Evolutionary conservation across 2,888 invertebrate species (phyloP), one percentile per base, ranked within the genome.

Genomic region (Drosophila neonasuta): DNA sequence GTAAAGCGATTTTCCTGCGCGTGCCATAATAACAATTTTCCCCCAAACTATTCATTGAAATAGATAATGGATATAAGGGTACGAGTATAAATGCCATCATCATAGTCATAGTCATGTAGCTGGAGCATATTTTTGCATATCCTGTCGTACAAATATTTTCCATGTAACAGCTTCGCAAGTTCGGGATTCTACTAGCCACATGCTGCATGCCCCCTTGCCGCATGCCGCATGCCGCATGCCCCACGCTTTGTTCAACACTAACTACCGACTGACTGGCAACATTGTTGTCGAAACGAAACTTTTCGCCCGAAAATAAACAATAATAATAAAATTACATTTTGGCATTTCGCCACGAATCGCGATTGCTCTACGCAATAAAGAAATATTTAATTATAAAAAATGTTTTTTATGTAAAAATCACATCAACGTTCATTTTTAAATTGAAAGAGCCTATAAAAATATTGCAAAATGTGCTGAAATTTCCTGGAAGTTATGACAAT

Each of bases 131-230:
- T 86, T 77, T 80, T 67, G 70, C 81, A 80, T 77, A 71, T 83
- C 74, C 84, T 79, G 86, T 73, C 50, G 70, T 73, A 81, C 87
- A 81, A 81, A 81, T 87, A 87, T 81, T 87, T 80, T 65, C 54
- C 85, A 67, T 81, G 85, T 79, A 78, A 67, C 77, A 75, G 76
- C 64, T 68, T 83, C 68, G 59, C 74, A 63, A 63, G 73, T 73
- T 82, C 39, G 44, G 67, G 49, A 58, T 62, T 61, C 70, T 48
- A 63, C 68, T 63, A 36, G 58, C 34, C 54, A 45, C 29, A 39
- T 55, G 32, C 44, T 20, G 41, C 50, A 61, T 74, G 58, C 59
- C 63, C 3, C 17, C 55, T 59, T 74, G 58, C 56, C 63, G 17
- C 17, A 17, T 17, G 17, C 56, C 63, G 17, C 17, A 17, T 17